Evolutionary conservation across 2,888 invertebrate species (phyloP).

Genomic region (Eumerus sabulonum): DNA sequence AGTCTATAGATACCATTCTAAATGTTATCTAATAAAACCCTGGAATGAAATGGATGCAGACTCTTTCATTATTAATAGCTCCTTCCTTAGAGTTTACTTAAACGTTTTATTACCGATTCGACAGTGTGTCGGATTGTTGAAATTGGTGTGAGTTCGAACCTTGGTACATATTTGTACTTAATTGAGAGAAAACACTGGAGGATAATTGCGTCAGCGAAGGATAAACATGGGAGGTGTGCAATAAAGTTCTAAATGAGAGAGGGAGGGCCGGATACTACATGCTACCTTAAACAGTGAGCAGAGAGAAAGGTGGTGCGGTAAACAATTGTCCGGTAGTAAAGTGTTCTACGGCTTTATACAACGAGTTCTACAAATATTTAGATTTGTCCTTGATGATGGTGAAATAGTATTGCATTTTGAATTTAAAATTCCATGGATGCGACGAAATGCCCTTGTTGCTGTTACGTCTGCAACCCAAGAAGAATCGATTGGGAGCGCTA

Average conservation of each 20-base stretch:
- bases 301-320: conserved; percentile 44
- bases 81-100: conserved; percentile 59
- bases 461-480: too few species aligned
- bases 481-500: too few species aligned
- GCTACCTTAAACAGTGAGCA: conserved; percentile 64
- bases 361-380: conserved; percentile 65
- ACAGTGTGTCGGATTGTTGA: conserved; percentile 30
- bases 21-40: conserved; percentile 67
- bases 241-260: conserved; percentile 51
- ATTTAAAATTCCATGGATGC: too few species aligned
- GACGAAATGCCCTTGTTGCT: too few species aligned
- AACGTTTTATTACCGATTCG: conserved; percentile 54
- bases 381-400: conserved; percentile 50
- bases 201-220: conserved; percentile 66
- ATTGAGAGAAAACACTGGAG: conserved; percentile 58
- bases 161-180: conserved; percentile 57
- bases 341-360: too few species aligned
- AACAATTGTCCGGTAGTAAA: conserved; percentile 52
- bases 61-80: conserved; percentile 60
- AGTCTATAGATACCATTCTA: conserved; percentile 39
- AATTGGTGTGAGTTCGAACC: neutral
- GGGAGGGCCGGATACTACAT: conserved; percentile 19
- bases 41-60: conserved; percentile 56
- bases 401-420: too few species aligned
- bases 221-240: conserved; percentile 62